These are phyloP conservation scores for Pachliopta kotzebuea DNA, from an alignment of 2,888 invertebrate species.

Conservation along the genomic window DNA sequence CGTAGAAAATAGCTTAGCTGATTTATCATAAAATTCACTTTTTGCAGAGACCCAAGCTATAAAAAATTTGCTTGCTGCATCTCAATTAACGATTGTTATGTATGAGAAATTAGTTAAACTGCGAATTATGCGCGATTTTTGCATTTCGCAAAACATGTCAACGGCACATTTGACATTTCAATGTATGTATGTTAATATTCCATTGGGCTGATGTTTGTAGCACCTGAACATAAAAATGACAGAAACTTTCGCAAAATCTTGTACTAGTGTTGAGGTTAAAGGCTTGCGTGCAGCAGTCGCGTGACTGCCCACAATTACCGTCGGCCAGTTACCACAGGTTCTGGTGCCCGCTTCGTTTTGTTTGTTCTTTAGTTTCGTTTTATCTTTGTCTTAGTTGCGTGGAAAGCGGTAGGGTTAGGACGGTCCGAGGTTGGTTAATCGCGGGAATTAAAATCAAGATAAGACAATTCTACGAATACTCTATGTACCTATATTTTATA, in stretches of 20 bases:
- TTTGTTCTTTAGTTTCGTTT: conserved; percentile 36
- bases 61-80: too few relatives aligned
- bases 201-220: background rate
- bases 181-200: background rate
- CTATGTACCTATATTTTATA: too few relatives aligned
- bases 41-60: too few relatives aligned
- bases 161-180: too few relatives aligned
- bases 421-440: conserved; percentile 25
- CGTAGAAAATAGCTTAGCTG: too few relatives aligned
- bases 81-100: too few relatives aligned
- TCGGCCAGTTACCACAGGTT: conserved; percentile 23
- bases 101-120: too few relatives aligned
- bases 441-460: conserved; percentile 21
- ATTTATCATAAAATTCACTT: too few relatives aligned
- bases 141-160: too few relatives aligned
- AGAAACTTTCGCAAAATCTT: conserved; percentile 28
- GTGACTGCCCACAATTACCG: conserved; percentile 27
- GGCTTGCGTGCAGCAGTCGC: conserved; percentile 26
- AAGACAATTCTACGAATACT: conserved; percentile 27
- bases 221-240: conserved; percentile 16
- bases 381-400: conserved; percentile 33
- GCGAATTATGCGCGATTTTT: too few relatives aligned
- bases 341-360: conserved; percentile 30
- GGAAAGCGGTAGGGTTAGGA: conserved; percentile 23
- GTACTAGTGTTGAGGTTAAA: conserved; percentile 6